phyloP scores from a whole-genome alignment of 2,113 vertebrate genomes.

The Platysteira castanea region DNA sequence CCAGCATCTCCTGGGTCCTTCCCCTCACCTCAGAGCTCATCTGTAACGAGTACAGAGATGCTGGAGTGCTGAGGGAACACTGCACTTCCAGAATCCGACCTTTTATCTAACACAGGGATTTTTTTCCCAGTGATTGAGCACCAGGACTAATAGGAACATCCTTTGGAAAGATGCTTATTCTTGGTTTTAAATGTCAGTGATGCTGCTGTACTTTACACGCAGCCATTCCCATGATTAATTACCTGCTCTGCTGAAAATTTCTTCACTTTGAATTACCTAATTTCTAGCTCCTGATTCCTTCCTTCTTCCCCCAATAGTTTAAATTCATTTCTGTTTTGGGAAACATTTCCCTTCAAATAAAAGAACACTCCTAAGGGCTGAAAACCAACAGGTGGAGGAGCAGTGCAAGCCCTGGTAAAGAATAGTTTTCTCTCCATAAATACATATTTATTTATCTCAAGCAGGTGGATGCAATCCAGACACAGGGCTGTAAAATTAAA shows the following conservation, averaged over 20 bases:
- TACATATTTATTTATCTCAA: background rate
- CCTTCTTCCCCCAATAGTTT: background rate
- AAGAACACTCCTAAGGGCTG: background rate
- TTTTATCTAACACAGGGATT: background rate
- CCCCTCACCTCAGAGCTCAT: background rate
- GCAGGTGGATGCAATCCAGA: slow-evolving; percentile 55
- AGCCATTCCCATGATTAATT: background rate
- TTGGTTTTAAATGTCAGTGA: background rate
- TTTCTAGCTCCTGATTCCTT: background rate
- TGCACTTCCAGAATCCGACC: background rate
- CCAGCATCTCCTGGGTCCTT: background rate
- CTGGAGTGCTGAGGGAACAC: background rate
- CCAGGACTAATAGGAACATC: background rate
- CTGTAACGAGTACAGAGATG: background rate
- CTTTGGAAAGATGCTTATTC: background rate
- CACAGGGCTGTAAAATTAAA: slow-evolving; percentile 68
- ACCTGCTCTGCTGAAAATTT: background rate
- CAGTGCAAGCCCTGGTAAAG: background rate
- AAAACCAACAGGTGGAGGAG: background rate
- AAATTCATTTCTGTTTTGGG: background rate
- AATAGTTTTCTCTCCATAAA: background rate
- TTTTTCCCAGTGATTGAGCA: background rate
- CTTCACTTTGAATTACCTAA: background rate
- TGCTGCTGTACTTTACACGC: background rate
- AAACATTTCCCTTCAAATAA: background rate